A percentile compares a stretch with the other conserved stretches of the same genome.
phyloP scores from a whole-genome alignment of 2,888 invertebrate genomes.

The Conistra vaccinii region DNA sequence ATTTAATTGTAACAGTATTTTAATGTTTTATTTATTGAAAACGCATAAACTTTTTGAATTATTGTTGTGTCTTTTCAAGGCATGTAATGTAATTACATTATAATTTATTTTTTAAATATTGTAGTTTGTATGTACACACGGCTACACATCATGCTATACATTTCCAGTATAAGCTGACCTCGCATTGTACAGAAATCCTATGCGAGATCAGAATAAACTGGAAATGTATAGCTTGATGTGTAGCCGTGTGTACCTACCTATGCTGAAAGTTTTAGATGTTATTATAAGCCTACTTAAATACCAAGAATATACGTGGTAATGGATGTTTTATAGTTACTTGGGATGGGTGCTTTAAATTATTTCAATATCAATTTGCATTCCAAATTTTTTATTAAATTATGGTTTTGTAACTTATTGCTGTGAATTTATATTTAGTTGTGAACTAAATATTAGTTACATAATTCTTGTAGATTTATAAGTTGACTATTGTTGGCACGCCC shows the following conservation, averaged over 20 bases:
- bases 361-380: conserved; percentile 31
- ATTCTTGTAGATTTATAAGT: conserved; percentile 53
- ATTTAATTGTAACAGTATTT: conserved; percentile 29
- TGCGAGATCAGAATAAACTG: no score
- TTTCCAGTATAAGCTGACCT: no score
- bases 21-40: conserved; percentile 23
- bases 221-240: no score
- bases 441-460: conserved; percentile 47
- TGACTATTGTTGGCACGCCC: conserved; percentile 65
- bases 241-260: no score
- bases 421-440: conserved; percentile 53
- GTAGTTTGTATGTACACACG: conserved; percentile 45
- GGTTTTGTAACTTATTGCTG: conserved; percentile 40
- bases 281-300: conserved; percentile 33
- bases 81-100: conserved; percentile 50
- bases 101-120: conserved; percentile 34
- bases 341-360: conserved; percentile 50
- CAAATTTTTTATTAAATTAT: neutral
- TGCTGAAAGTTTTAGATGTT: conserved; percentile 25
- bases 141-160: no score
- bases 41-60: conserved; percentile 23
- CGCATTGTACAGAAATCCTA: no score
- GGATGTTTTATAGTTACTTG: conserved; percentile 49
- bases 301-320: conserved; percentile 45
- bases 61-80: conserved; percentile 24